These are phyloP conservation scores for Esperia sulphurella DNA, from an alignment of 2,888 invertebrate genomes.

Conservation along the genomic window DNA sequence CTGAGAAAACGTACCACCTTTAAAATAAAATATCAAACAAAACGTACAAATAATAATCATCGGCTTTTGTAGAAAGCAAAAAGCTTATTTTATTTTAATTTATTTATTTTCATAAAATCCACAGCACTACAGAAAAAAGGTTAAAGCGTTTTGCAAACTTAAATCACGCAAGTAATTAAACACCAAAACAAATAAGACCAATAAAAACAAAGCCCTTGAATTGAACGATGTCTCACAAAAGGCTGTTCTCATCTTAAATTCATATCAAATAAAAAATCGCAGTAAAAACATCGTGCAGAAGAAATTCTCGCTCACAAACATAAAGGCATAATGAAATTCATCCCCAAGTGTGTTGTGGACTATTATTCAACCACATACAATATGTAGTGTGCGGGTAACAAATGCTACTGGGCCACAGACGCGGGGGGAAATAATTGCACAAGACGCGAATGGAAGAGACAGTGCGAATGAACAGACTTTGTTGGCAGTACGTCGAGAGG, in stretches of 20 bases:
- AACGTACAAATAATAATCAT: too few relatives aligned
- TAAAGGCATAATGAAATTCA: conserved; percentile 75
- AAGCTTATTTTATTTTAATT: too few relatives aligned
- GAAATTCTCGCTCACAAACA: conserved; percentile 58
- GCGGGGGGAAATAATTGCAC: conserved; percentile 30
- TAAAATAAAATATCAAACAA: too few relatives aligned
- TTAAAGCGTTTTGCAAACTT: too few relatives aligned
- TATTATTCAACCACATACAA: conserved; percentile 74
- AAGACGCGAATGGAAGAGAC: conserved; percentile 30
- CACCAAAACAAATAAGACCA: too few relatives aligned
- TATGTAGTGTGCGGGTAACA: conserved; percentile 67
- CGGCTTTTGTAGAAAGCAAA: too few relatives aligned
- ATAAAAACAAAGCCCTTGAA: not conserved
- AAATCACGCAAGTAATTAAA: too few relatives aligned
- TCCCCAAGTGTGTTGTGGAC: conserved; percentile 69
- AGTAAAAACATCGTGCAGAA: conserved; percentile 54
- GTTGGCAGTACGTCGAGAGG: too few relatives aligned
- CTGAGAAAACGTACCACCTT: too few relatives aligned
- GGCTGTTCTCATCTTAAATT: conserved; percentile 30
- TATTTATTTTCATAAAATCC: too few relatives aligned
- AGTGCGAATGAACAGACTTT: not conserved
- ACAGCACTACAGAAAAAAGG: too few relatives aligned
- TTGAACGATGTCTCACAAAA: conserved; percentile 11
- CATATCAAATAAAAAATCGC: conserved; percentile 53
- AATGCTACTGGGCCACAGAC: conserved; percentile 47